Percentiles rank a stretch among this genome's conserved stretches.
phyloP scores from a whole-genome alignment of 2,888 invertebrate species.

The Scelioninae gen. 1 region DNA sequence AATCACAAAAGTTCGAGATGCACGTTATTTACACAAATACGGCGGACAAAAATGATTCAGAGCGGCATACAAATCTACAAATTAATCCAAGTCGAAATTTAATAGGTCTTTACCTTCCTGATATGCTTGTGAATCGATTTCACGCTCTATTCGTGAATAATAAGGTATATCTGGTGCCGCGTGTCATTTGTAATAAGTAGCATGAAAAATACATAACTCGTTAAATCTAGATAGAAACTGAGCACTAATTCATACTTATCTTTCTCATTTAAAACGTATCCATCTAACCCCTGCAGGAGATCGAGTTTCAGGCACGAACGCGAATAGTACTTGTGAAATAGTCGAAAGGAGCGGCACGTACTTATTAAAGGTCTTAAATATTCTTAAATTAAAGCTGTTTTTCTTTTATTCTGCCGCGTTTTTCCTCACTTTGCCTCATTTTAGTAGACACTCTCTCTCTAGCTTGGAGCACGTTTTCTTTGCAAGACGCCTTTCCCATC shows the following conservation, averaged over 20 bases:
- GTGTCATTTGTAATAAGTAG: slow-evolving; percentile 25
- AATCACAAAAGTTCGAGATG: slow-evolving; percentile 39
- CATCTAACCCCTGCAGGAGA: slow-evolving; percentile 20
- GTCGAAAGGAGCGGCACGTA: slow-evolving; percentile 38
- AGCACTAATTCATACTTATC: slow-evolving; percentile 47
- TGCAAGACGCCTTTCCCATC: slow-evolving; percentile 49
- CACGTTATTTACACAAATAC: slow-evolving; percentile 47
- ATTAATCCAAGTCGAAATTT: slow-evolving; percentile 16
- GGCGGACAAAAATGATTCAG: slow-evolving; percentile 40
- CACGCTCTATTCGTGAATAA: slow-evolving; percentile 20
- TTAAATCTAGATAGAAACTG: slow-evolving; percentile 37
- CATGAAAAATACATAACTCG: slow-evolving; percentile 31
- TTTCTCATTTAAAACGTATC: slow-evolving; percentile 39
- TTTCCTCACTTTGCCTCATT: slow-evolving; percentile 33
- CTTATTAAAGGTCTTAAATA: slow-evolving; percentile 58
- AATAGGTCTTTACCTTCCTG: neutral
- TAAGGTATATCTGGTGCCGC: neutral
- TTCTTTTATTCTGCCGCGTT: slow-evolving; percentile 36
- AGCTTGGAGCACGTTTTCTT: slow-evolving; percentile 53
- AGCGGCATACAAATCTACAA: slow-evolving; percentile 32
- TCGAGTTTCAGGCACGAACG: slow-evolving; percentile 29
- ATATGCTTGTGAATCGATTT: slow-evolving; percentile 6
- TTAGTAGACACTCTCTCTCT: slow-evolving; percentile 34
- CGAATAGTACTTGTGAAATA: slow-evolving; percentile 21
- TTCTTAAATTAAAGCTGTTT: slow-evolving; percentile 54